These are phyloP conservation scores for Misgurnus anguillicaudatus DNA, from an alignment of 2,113 vertebrate species.

Conservation along the genomic window DNA sequence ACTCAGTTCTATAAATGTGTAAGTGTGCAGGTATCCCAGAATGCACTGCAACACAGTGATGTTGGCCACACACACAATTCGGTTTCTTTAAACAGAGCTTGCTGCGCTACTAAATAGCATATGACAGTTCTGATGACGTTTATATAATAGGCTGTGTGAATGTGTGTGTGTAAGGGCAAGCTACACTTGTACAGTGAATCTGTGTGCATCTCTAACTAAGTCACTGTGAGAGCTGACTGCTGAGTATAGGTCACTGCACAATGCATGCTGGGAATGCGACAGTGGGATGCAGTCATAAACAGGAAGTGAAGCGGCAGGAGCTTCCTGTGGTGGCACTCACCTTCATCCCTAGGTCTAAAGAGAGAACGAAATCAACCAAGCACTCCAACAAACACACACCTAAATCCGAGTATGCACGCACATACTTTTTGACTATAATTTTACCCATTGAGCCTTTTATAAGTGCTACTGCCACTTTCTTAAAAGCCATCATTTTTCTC, in stretches of 20 bases:
- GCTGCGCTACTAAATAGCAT: conserved; percentile 21
- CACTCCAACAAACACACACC: neutral
- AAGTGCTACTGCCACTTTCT: conserved; percentile 31
- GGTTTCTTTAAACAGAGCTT: conserved; percentile 3
- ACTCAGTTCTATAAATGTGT: neutral
- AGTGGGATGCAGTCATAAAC: conserved; percentile 12
- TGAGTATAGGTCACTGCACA: conserved; percentile 40
- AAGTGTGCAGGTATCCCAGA: neutral
- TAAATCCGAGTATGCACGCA: neutral
- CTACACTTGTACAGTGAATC: conserved; percentile 1
- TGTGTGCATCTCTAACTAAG: conserved; percentile 29
- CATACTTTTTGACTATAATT: neutral
- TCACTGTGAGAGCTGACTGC: conserved; percentile 8
- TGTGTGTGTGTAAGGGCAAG: conserved; percentile 29
- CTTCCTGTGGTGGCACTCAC: conserved; percentile 24
- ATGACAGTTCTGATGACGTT: conserved; percentile 35
- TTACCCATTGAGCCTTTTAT: conserved; percentile 26
- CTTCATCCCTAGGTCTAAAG: conserved; percentile 3
- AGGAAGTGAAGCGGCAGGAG: conserved; percentile 40
- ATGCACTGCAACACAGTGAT: conserved; percentile 8
- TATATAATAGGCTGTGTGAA: conserved; percentile 17
- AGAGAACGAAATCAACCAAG: neutral
- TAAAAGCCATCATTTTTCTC: conserved; percentile 37
- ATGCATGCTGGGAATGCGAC: conserved; percentile 23
- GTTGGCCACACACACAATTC: neutral